phyloP scores from a whole-genome alignment of 2,113 vertebrate species.

The Acrocephalus arundinaceus region DNA sequence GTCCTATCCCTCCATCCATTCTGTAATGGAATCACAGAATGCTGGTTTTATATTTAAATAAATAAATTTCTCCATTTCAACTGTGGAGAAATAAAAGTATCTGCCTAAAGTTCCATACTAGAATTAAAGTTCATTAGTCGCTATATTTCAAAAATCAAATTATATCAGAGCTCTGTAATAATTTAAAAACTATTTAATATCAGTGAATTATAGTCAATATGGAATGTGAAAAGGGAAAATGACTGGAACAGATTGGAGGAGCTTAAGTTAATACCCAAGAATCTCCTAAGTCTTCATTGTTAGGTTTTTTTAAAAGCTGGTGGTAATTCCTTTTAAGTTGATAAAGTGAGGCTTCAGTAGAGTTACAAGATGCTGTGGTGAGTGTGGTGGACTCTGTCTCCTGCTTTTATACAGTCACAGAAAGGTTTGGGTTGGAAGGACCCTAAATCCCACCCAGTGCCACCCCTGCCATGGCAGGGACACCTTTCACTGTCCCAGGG shows the following conservation, averaged over 20 bases:
- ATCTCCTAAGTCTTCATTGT: not conserved
- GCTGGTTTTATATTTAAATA: not conserved
- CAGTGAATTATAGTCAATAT: not conserved
- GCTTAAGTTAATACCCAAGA: not conserved
- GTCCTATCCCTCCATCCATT: not conserved
- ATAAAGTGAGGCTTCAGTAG: not conserved
- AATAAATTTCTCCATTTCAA: not conserved
- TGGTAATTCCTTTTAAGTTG: not conserved
- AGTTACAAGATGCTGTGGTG: not conserved
- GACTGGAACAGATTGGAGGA: not conserved
- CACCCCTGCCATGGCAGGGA: not conserved
- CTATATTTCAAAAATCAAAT: not conserved
- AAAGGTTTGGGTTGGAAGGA: not conserved
- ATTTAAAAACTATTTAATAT: not conserved
- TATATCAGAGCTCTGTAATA: not conserved
- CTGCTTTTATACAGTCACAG: not conserved
- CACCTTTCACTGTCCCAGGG: not conserved
- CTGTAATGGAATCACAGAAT: not conserved
- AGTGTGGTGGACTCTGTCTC: not conserved
- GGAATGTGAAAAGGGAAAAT: not conserved
- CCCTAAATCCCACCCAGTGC: accelerated
- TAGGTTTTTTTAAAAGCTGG: not conserved
- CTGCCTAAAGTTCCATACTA: not conserved
- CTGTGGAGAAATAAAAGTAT: not conserved
- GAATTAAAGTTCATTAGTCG: not conserved